phyloP scores from a whole-genome alignment of 2,888 invertebrate genomes.

The Acanthococcus lagerstroemiae region DNA sequence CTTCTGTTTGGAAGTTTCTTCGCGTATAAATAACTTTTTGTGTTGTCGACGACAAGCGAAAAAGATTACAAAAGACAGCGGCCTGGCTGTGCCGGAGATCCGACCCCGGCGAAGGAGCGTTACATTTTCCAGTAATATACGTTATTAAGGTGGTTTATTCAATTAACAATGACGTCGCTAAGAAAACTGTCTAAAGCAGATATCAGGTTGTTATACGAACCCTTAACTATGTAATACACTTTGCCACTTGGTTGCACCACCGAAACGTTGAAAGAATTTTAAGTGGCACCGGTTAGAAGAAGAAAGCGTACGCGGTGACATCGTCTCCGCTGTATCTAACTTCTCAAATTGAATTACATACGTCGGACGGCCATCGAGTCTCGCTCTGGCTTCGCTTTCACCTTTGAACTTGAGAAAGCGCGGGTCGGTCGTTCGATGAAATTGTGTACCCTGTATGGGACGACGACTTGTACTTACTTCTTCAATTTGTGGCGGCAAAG shows the following conservation, averaged over 20 bases:
- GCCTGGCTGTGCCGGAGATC: background rate
- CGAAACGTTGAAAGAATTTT: slow-evolving; percentile 25
- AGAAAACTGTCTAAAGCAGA: slow-evolving; percentile 27
- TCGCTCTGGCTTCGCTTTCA: too few relatives aligned
- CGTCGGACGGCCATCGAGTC: too few relatives aligned
- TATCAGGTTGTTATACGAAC: slow-evolving; percentile 23
- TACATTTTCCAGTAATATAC: slow-evolving; percentile 11
- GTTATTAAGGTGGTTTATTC: slow-evolving; percentile 31
- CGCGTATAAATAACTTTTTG: slow-evolving; percentile 22
- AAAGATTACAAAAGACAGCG: slow-evolving; percentile 22
- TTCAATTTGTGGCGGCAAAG: too few relatives aligned
- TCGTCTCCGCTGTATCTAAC: too few relatives aligned
- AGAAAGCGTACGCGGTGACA: too few relatives aligned
- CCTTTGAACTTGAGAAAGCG: too few relatives aligned
- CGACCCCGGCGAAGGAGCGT: background rate
- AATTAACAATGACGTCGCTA: slow-evolving; percentile 25
- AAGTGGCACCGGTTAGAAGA: slow-evolving; percentile 10
- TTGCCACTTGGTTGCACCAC: slow-evolving; percentile 28
- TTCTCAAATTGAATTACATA: too few relatives aligned
- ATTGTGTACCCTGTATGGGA: too few relatives aligned
- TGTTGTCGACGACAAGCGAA: slow-evolving; percentile 23
- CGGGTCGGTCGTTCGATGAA: too few relatives aligned
- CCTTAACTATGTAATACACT: slow-evolving; percentile 29
- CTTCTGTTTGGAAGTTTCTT: slow-evolving; percentile 24
- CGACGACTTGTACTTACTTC: too few relatives aligned